Percentiles rank a stretch among this genome's conserved stretches.
These are phyloP conservation scores for Heliornis fulica DNA, from an alignment of 2,113 vertebrate species.

Conservation along the genomic window DNA sequence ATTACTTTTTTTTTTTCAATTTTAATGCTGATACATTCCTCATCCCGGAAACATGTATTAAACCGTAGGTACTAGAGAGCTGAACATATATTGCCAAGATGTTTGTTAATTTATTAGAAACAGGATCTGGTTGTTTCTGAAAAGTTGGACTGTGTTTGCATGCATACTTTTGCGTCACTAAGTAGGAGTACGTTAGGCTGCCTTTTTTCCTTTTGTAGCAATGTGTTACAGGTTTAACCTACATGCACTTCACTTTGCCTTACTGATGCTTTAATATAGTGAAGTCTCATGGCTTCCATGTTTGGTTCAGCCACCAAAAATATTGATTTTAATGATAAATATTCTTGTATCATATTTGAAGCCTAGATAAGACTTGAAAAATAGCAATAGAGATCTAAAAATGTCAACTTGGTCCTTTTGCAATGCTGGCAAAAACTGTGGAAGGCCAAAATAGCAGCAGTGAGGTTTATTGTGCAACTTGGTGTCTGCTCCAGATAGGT, in stretches of 20 bases:
- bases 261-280: background rate
- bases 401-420: background rate
- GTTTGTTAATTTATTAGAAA: background rate
- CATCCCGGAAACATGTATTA: background rate
- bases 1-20: background rate
- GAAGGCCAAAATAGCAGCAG: background rate
- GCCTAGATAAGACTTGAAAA: background rate
- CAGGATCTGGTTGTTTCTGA: background rate
- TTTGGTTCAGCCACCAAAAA: background rate
- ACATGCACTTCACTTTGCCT: background rate
- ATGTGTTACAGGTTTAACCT: background rate
- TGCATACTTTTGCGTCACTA: background rate
- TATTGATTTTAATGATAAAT: background rate
- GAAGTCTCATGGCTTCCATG: background rate
- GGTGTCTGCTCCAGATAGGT: background rate
- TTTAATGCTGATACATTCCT: background rate
- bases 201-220: background rate
- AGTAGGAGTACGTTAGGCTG: background rate
- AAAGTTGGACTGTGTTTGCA: background rate
- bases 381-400: background rate
- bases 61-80: background rate
- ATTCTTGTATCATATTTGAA: background rate
- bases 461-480: background rate
- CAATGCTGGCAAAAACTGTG: background rate
- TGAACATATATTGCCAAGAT: background rate